Conservation (phyloP, 2,797 vertebrate genomes). For the Cetoscarus ocellatus region DNA sequence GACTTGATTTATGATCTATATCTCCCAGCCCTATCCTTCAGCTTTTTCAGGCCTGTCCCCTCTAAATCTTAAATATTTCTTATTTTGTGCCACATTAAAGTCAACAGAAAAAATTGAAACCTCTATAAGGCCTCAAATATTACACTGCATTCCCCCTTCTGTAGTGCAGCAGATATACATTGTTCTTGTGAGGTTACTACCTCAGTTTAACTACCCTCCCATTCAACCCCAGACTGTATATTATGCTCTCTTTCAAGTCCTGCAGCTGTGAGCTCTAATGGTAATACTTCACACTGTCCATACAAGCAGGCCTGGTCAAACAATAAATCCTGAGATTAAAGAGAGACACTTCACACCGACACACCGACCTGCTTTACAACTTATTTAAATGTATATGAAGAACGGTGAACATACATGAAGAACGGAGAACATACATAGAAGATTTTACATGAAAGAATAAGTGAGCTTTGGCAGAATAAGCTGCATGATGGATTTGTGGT, state of each 20-base stretch:
- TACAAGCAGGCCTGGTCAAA: slow-evolving; percentile 31
- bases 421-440: background rate
- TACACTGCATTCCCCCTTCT: background rate
- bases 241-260: slow-evolving; percentile 70
- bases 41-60: too few species aligned
- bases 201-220: slow-evolving; percentile 40
- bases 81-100: slow-evolving; percentile 41
- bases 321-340: slow-evolving; percentile 65
- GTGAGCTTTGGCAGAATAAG: background rate
- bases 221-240: slow-evolving; percentile 60
- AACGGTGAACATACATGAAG: background rate
- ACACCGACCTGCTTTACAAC: slow-evolving; percentile 27
- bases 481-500: slow-evolving; percentile 10
- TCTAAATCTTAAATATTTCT: too few species aligned
- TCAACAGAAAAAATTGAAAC: slow-evolving; percentile 18
- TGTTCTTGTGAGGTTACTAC: slow-evolving; percentile 40
- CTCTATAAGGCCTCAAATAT: slow-evolving; percentile 17
- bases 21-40: too few species aligned
- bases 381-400: slow-evolving; percentile 21
- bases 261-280: slow-evolving; percentile 61
- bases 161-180: slow-evolving; percentile 21
- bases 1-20: too few species aligned
- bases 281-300: slow-evolving; percentile 52
- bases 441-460: background rate
- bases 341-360: slow-evolving; percentile 10